Conservation (phyloP, 2,797 vertebrate species). For the Lutjanus campechanus region DNA sequence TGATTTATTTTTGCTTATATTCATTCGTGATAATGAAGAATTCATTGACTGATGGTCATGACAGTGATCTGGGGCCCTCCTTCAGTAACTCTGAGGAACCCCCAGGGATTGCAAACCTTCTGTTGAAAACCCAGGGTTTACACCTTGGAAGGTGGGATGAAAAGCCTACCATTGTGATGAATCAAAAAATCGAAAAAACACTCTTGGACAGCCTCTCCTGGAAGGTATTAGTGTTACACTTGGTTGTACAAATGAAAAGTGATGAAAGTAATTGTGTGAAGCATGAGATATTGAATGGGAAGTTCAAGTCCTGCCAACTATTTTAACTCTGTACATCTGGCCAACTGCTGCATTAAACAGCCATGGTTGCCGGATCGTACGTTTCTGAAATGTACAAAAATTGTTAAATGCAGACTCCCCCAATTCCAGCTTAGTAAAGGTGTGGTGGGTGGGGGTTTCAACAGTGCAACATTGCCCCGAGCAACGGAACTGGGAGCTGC, state of each 20-base stretch:
- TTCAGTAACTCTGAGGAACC: no score
- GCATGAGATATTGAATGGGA: background rate
- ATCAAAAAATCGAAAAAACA: background rate
- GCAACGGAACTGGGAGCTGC: conserved; percentile 12
- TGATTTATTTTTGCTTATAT: no score
- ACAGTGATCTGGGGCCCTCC: no score
- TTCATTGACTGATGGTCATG: no score
- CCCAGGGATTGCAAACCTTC: no score
- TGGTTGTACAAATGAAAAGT: background rate
- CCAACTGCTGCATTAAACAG: background rate
- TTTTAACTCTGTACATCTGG: background rate
- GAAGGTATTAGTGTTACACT: background rate
- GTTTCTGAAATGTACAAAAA: background rate
- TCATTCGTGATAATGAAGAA: no score
- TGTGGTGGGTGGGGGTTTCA: background rate
- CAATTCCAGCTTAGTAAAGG: background rate
- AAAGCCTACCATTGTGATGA: background rate
- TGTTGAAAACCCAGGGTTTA: no score
- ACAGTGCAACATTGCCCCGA: conserved; percentile 3
- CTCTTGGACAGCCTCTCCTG: background rate
- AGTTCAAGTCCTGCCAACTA: background rate
- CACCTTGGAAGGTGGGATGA: background rate
- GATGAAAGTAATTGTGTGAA: background rate
- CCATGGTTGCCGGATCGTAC: background rate
- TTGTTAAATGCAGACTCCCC: background rate